Evolutionary conservation across 2,888 invertebrate species (phyloP).

Genomic region (Caenorhabditis sp.): DNA sequence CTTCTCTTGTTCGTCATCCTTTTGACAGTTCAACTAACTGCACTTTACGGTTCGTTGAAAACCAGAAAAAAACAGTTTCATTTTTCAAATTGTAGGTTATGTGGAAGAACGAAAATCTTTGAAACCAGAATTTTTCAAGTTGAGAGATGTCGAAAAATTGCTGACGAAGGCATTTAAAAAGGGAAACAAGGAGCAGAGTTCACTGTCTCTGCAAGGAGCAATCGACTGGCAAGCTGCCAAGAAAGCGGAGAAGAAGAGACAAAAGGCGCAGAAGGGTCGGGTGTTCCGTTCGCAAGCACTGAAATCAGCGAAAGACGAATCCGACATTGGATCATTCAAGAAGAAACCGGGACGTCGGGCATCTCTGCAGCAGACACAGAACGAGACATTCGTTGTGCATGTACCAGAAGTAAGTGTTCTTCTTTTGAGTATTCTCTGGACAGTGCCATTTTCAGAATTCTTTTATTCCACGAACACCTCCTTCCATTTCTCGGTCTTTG

Average conservation of each 20-base stretch:
- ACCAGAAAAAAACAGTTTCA: background rate
- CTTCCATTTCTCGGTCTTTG: background rate
- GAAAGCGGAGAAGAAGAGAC: background rate
- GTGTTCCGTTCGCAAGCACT: background rate
- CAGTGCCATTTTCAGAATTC: too few relatives aligned
- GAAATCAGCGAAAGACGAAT: background rate
- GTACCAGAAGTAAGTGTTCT: too few relatives aligned
- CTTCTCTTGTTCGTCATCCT: background rate
- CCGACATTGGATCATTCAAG: background rate
- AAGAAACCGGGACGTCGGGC: background rate
- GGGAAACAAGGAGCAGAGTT: background rate
- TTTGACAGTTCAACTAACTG: background rate
- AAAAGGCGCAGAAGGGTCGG: background rate
- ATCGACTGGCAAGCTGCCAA: background rate
- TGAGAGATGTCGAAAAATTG: background rate
- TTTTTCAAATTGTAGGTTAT: background rate
- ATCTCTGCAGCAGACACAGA: conserved; percentile 1
- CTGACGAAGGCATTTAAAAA: background rate
- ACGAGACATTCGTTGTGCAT: too few relatives aligned
- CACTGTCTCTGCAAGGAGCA: background rate
- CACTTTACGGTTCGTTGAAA: background rate
- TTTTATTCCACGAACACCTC: too few relatives aligned
- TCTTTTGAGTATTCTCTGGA: too few relatives aligned
- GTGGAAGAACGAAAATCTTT: background rate
- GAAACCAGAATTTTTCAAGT: background rate